A percentile compares a stretch with the other conserved stretches of the same genome.
phyloP scores from a whole-genome alignment of 2,113 vertebrate species.

The Barnardius zonarius region DNA sequence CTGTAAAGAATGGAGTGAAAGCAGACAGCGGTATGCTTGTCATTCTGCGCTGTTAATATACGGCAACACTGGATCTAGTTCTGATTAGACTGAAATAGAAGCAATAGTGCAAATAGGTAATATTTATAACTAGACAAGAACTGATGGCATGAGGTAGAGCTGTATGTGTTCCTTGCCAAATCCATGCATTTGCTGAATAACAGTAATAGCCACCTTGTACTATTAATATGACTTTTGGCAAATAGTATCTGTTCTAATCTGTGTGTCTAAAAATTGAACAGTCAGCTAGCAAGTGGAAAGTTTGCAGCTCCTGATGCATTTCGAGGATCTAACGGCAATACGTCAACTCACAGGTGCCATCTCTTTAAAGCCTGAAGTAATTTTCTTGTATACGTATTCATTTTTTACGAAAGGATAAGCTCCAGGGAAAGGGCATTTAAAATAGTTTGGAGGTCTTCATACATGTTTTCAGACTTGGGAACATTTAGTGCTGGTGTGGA shows the following conservation, averaged over 20 bases:
- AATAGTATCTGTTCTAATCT: not conserved
- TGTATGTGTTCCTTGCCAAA: not conserved
- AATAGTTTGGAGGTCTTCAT: not conserved
- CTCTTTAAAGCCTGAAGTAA: not conserved
- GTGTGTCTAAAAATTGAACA: not conserved
- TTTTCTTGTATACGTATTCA: not conserved
- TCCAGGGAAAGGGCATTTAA: not conserved
- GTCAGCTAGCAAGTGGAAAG: not conserved
- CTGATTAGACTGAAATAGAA: not conserved
- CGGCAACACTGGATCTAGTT: not conserved
- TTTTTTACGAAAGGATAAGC: not conserved
- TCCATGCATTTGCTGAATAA: not conserved
- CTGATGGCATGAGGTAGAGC: not conserved
- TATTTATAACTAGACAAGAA: not conserved
- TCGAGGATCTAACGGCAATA: not conserved
- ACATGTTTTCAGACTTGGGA: not conserved
- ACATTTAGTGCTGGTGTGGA: not conserved
- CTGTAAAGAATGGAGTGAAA: not conserved
- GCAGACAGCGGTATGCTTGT: not conserved
- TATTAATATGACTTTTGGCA: not conserved
- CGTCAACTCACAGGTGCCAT: not conserved
- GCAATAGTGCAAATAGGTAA: not conserved
- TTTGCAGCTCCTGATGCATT: not conserved
- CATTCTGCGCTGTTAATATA: not conserved
- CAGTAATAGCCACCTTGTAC: not conserved